Evolutionary conservation across 2,113 vertebrate species (phyloP).

Genomic region (Dolichotis patagonum): DNA sequence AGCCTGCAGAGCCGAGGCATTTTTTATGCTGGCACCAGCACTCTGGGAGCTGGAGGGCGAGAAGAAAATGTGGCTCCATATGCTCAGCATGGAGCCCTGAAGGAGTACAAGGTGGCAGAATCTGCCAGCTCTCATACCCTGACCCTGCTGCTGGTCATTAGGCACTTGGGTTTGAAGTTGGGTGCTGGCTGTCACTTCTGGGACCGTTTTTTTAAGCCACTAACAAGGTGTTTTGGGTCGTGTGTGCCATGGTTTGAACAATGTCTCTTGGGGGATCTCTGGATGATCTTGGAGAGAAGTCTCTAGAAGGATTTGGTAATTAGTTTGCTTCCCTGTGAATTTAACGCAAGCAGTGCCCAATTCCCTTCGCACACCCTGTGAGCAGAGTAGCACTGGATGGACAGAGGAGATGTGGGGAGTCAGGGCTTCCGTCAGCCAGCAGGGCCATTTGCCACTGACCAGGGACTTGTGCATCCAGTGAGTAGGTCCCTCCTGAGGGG

Average conservation of each 20-base stretch:
- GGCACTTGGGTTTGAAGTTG: not conserved
- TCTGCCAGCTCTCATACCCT: not conserved
- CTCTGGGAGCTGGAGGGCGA: slow-evolving; percentile 52
- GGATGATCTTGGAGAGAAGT: not conserved
- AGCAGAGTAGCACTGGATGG: not conserved
- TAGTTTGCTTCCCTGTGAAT: slow-evolving; percentile 9
- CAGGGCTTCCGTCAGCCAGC: not conserved
- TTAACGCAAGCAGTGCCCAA: not conserved
- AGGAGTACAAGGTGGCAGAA: not conserved
- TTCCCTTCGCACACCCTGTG: not conserved
- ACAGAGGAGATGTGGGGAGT: not conserved
- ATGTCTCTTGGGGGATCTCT: not conserved
- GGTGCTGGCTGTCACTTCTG: not conserved
- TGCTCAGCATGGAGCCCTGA: not conserved
- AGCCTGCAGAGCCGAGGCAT: slow-evolving; percentile 41
- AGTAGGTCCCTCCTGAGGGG: not conserved
- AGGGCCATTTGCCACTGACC: fast-evolving
- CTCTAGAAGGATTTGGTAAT: slow-evolving; percentile 5
- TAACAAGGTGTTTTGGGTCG: not conserved
- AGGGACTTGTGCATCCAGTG: not conserved
- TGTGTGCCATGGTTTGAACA: not conserved
- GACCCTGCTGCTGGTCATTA: not conserved
- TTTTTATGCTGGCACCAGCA: slow-evolving; percentile 64
- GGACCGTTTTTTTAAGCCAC: not conserved
- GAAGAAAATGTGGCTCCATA: not conserved